Conservation (phyloP, 1,140 invertebrate genomes). For the Micrasema longulum region DNA sequence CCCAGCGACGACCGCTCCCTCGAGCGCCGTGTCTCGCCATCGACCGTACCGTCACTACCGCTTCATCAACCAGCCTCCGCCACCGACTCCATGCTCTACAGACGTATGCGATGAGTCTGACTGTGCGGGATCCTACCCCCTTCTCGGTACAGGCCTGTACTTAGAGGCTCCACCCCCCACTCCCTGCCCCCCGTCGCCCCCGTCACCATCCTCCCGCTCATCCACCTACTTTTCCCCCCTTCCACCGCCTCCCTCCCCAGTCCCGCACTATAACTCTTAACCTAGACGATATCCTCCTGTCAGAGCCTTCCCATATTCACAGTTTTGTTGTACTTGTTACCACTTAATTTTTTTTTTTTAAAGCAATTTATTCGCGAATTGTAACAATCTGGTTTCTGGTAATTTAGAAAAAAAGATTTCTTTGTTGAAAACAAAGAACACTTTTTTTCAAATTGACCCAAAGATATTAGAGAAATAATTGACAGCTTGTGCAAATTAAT, state of each 20-base stretch:
- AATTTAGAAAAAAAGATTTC: no score
- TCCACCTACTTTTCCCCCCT: conserved; percentile 80
- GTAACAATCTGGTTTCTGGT: no score
- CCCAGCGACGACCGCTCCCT: conserved; percentile 78
- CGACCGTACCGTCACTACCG: conserved; percentile 83
- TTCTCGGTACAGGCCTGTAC: conserved; percentile 63
- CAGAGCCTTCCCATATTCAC: conserved; percentile 5
- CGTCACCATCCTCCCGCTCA: conserved; percentile 85
- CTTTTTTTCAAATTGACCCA: no score
- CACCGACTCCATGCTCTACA: conserved; percentile 93
- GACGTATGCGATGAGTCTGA: conserved; percentile 93
- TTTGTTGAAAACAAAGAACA: no score
- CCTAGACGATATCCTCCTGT: neutral
- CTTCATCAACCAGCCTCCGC: conserved; percentile 86
- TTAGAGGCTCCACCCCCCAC: conserved; percentile 88
- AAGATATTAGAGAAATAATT: no score
- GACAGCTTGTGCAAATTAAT: no score
- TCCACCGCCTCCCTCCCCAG: conserved; percentile 80
- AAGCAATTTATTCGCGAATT: neutral
- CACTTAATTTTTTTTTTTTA: conserved; percentile 4
- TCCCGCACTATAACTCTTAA: conserved; percentile 62
- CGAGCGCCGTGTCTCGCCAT: conserved; percentile 68
- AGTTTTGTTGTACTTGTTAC: neutral
- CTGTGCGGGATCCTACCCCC: conserved; percentile 70
- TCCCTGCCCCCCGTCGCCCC: conserved; percentile 86